A percentile compares a stretch with the other conserved stretches of the same genome.
These are phyloP conservation scores for Eupithecia subumbrata DNA, from an alignment of 2,888 invertebrate genomes.

Conservation along the genomic window DNA sequence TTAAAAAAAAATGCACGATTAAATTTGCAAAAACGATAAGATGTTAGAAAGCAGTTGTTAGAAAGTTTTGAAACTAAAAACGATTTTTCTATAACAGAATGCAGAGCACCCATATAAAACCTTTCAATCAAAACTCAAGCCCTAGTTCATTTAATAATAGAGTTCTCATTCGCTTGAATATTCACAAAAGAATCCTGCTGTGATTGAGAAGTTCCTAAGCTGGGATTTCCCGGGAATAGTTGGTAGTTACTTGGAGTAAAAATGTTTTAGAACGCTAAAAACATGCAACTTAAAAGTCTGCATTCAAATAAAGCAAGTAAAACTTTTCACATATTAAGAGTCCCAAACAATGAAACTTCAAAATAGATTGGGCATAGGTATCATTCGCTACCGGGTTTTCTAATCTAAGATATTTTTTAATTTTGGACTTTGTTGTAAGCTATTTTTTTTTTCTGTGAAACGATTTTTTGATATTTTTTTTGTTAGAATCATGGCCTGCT, in stretches of 20 bases:
- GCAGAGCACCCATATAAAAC: not conserved
- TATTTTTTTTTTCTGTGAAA: no score
- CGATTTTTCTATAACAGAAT: not conserved
- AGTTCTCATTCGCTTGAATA: slow-evolving; percentile 43
- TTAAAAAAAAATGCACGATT: not conserved
- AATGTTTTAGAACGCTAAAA: not conserved
- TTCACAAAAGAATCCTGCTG: slow-evolving; percentile 54
- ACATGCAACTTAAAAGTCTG: not conserved
- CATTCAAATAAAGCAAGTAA: not conserved
- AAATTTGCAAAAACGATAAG: not conserved
- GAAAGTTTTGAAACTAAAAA: not conserved
- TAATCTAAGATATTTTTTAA: no score
- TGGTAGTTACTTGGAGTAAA: slow-evolving; percentile 17
- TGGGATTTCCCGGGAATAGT: slow-evolving; percentile 49
- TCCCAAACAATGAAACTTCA: not conserved
- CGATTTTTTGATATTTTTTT: no score
- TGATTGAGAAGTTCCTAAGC: slow-evolving; percentile 61
- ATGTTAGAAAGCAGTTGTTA: not conserved
- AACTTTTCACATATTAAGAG: not conserved
- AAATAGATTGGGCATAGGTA: not conserved
- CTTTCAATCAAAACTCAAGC: slow-evolving; percentile 17
- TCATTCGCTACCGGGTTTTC: not conserved
- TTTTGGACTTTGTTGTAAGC: no score
- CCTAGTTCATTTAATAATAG: slow-evolving; percentile 42
- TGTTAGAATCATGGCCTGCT: no score